Evolutionary conservation across 2,888 invertebrate genomes (phyloP), one percentile per base, ranked within the genome.

Genomic region (Athrips mouffetella): DNA sequence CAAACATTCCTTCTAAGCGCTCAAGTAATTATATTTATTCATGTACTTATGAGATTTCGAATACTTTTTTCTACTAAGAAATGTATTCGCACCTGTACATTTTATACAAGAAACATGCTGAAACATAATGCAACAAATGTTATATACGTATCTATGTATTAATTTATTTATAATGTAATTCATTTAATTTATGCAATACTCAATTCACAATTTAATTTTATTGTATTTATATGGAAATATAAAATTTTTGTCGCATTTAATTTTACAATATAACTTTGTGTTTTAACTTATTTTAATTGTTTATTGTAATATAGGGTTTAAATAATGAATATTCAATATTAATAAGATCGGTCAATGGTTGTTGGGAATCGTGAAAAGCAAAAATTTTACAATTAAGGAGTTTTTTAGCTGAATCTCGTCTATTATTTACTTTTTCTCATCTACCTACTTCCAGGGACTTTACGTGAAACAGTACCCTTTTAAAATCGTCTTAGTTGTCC

Each of bases 341-440:
- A 37, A 20, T 41, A 13, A 25, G 10, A 29, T 20, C 25, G 49
- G 49, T 46, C 49, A 46, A 40, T 45, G 33, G 41, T 46, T 33
- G 30, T 16, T 3, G 16, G 3, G 20, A n/a, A 2, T 20, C 1
- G 16, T 41, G 45, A 16, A 21, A 49, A 39, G 41, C 46, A 46
- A 46, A 27, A 49, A 45, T 49, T 49, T n/a, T n/a, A n/a, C n/a
- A n/a, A n/a, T n/a, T n/a, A n/a, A 39, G 30, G 13, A 39, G 23
- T 29, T 29, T 40, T 13, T 40, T 10, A 7, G 11, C n/a, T n/a
- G n/a, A n/a, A n/a, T n/a, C n/a, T n/a, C n/a, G n/a, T n/a, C n/a
- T n/a, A n/a, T n/a, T n/a, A n/a, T n/a, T n/a, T n/a, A n/a, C n/a
- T n/a, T n/a, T n/a, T n/a, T n/a, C n/a, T n/a, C n/a, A n/a, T n/a